These are phyloP conservation scores for Pseudopleuronectes americanus DNA, from an alignment of 2,797 vertebrate genomes.

Conservation along the genomic window DNA sequence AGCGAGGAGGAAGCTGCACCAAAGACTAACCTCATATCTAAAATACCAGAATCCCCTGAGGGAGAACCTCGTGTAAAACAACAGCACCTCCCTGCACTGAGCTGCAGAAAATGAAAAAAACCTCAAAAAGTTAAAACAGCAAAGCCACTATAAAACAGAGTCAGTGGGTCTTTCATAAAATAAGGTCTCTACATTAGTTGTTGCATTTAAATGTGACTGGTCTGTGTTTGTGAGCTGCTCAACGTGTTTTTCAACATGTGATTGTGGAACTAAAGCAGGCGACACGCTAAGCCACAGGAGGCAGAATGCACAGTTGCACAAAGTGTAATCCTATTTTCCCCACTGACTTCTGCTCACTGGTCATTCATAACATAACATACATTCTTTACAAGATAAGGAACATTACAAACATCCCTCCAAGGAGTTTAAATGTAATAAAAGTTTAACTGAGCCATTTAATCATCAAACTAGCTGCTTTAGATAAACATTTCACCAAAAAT, in stretches of 20 bases:
- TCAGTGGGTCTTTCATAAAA: constrained; percentile 3
- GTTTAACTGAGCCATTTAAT: background rate
- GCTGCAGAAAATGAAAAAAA: constrained; percentile 5
- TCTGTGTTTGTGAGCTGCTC: constrained; percentile 40
- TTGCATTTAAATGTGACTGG: constrained; percentile 1
- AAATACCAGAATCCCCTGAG: constrained; percentile 41
- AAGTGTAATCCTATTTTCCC: constrained; percentile 64
- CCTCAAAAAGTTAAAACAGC: background rate
- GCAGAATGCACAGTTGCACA: constrained; percentile 45
- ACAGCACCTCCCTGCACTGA: constrained; percentile 39
- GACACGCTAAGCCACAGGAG: constrained; percentile 42
- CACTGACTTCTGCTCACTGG: constrained; percentile 45
- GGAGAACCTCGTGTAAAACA: constrained; percentile 15
- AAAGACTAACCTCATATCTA: constrained; percentile 22
- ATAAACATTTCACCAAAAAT: background rate
- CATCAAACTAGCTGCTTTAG: background rate
- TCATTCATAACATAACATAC: constrained; percentile 13
- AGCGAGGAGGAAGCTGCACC: background rate
- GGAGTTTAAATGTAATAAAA: background rate
- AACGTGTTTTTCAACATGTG: constrained; percentile 58
- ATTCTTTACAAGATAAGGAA: constrained; percentile 7
- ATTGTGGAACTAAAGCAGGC: constrained; percentile 31
- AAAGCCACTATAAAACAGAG: background rate
- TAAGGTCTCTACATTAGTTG: constrained; percentile 7
- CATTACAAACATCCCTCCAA: background rate